Evolutionary conservation across 1,140 invertebrate genomes (phyloP), one percentile per base, ranked within the genome.

Genomic region (Whitmania pigra): DNA sequence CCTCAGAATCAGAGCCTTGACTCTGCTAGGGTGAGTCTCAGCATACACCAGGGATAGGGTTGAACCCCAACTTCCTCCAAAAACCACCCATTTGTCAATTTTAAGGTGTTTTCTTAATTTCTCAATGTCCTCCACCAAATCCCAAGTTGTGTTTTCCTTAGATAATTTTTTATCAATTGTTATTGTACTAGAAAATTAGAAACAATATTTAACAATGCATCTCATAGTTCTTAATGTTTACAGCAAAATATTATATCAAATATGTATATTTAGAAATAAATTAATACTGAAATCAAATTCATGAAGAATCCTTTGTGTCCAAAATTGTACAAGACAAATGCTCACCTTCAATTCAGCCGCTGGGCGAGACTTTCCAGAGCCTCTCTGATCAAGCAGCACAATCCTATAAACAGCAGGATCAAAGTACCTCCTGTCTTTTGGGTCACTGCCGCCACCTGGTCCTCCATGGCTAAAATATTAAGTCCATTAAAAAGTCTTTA

Each of bases 1-100:
- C 54, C 80, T 75, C 7, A 82, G 74, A 20, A 82, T 73, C 55
- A 82, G 71, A 22, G 78, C 80, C 55, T 79, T 78, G 0, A 82
- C 81, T 67, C 76, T 77, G 55, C 78, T 76, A 43, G 79, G 79
- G 70, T 82, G 79, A 11, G 76, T 78, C 72, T 82, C 73, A 43
- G 81, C 76, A 75, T 82, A 82, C 0, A 78, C 76, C 57, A 82
- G 71, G 13, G 79, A 75, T 22, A 82, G 75, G 0, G 79, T 79
- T 27, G 81, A 80, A 0, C 81, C 81, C 81, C 81, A 82, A 66
- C 79, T 80, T 0, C 81, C 81, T 9, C 81, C 81, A 75, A 82
- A 82, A 13, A 82, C 79, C 20, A 81, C 75, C 81, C 81, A 82
- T 29, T 78, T 75, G 0, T 81, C 78, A 68, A 82, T 80, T 1